A percentile compares a stretch with the other conserved stretches of the same genome.
These are phyloP conservation scores for Yponomeuta cagnagella DNA, from an alignment of 2,888 invertebrate genomes.

Conservation along the genomic window DNA sequence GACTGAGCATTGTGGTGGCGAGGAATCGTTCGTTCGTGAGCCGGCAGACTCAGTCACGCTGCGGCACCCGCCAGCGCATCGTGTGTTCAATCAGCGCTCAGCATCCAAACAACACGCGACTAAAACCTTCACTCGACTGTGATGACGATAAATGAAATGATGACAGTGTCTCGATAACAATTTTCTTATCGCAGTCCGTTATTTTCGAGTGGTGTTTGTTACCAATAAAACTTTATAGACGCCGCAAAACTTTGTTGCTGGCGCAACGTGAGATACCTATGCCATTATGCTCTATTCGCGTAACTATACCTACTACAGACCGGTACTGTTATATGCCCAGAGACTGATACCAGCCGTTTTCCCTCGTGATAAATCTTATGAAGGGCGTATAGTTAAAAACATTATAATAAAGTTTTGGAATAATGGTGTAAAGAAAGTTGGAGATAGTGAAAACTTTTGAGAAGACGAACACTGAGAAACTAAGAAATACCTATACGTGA, in stretches of 20 bases:
- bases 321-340: conserved; percentile 42
- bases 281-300: conserved; percentile 55
- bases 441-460: background rate
- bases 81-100: conserved; percentile 36
- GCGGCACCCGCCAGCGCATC: conserved; percentile 43
- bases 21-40: conserved; percentile 53
- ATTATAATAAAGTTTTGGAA: background rate
- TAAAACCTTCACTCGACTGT: conserved; percentile 31
- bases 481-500: background rate
- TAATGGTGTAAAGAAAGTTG: background rate
- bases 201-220: conserved; percentile 45
- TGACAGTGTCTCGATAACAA: conserved; percentile 57
- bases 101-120: conserved; percentile 43
- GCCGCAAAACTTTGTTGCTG: conserved; percentile 47
- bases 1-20: conserved; percentile 65
- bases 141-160: conserved; percentile 62
- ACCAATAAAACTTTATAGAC: conserved; percentile 34
- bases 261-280: conserved; percentile 55
- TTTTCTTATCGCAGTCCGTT: conserved; percentile 35
- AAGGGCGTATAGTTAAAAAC: background rate
- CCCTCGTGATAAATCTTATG: background rate
- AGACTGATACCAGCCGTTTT: background rate
- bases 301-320: conserved; percentile 43
- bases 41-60: conserved; percentile 54
- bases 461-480: background rate